Base-by-base conservation (phyloP, 1,140 invertebrate species). In the Parasteatoda tepidariorum region DNA sequence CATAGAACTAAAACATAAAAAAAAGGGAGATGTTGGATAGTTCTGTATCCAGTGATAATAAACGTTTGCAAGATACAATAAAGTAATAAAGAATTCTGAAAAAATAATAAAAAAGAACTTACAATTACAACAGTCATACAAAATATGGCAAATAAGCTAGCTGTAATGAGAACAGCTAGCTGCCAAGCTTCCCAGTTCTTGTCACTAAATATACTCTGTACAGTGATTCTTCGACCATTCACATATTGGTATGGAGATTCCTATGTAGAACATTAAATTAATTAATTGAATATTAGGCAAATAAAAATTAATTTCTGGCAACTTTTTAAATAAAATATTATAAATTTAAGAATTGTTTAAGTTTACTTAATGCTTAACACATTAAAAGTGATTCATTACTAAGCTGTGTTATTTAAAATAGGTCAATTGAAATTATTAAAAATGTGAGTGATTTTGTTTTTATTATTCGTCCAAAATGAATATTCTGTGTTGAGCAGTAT, bases 141-240 rank as follows among this genome's bases (percentile, higher is more conserved):
- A 26, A 86, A 76, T 24, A 85, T 28, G 2, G 84, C 74, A 48
- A 85, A 73, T 6, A 85, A 55, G 28, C 55, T 57, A n/a, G 73
- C 83, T 11, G 83, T 70, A 54, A 86, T 84, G 2, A 86, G 2
- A 55, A 85, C 41, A 34, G 85, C 84, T 61, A 86, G 61, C 24
- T 86, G 85, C 85, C 85, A 86, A 33, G 78, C 67, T 61, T 83
- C 67, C 85, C 84, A 86, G 24, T 85, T 79, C 59, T 86, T 66
- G 24, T 74, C 81, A 54, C 81, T 68, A 48, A 86, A 85, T 6
- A 85, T 73, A 26, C 61, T 86, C 66, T 81, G 66, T 31, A 86
- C 30, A 38, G 26, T 66, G 33, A 81, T 31, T 73, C 85, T 82
- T 24, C 30, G 62, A 22, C 48, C 67, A 41, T 71, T 33, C 41